Base-by-base conservation (phyloP, 2,888 invertebrate genomes). In the Vandiemenella viatica region DNA sequence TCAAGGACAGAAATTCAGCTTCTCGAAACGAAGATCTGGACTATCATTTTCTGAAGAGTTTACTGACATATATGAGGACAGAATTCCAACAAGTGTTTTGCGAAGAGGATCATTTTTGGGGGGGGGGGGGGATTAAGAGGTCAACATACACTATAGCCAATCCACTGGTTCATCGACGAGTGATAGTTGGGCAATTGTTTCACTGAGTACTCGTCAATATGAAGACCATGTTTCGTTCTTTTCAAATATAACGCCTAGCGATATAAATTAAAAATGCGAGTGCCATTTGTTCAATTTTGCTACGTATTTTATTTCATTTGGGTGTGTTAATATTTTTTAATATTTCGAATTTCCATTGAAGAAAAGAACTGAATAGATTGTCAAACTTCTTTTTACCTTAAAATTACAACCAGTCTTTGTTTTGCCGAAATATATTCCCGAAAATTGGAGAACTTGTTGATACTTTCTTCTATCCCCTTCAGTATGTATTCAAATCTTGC, bases 371-470 rank as follows among this genome's bases (percentile, higher is more conserved):
- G 21, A 43, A 43, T 20, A 43, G 19, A 10, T 43, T 20, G 20
- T 43, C 20, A 43, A 43, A 43, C 43, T 43, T 43, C n/a, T 43
- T 20, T 20, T 43, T 6, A 43, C 43, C 43, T 43, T 43, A 26
- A 26, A 8, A 13, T 26, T 26, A 19, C 20, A 43, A 20, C 18
- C 19, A 19, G 43, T 43, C 19, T 43, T 40, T 40, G 40, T 38
- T 38, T 38, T 10, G 38, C 5, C 38, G 13, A 38, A 38, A 38
- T 38, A 38, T 16, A 7, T 42, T 43, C 43, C 15, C 20, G 43
- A 43, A 43, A 43, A 43, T 43, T 20, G 19, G 43, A 43, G 43
- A 7, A 20, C 20, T 43, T 20, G 17, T 18, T 43, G 19, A 43
- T 43, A 4, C 43, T 43, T 43, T 20, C 19, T 43, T 43, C 43